phyloP scores from a whole-genome alignment of 2,113 vertebrate species.

The Xyrauchen texanus region DNA sequence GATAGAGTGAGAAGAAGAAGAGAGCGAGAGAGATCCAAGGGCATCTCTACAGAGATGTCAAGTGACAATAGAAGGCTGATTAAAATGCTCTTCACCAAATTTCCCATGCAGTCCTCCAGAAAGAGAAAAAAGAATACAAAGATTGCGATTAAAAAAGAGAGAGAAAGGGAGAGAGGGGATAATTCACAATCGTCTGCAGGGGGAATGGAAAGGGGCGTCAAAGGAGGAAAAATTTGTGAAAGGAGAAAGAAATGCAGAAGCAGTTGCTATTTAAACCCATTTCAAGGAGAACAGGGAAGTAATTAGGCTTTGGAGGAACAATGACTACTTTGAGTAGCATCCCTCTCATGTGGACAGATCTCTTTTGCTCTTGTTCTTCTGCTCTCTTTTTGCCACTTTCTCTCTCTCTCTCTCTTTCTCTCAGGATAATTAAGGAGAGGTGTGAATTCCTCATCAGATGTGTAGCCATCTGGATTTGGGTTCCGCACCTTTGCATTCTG shows the following conservation, averaged over 20 bases:
- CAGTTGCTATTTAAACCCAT: constrained; percentile 67
- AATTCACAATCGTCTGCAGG: constrained; percentile 26
- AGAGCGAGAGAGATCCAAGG: constrained; percentile 34
- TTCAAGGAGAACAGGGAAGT: constrained; percentile 65
- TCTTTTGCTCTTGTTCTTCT: constrained; percentile 26
- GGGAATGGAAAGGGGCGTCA: not conserved
- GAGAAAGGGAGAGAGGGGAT: not conserved
- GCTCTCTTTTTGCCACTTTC: constrained; percentile 54
- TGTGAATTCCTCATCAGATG: constrained; percentile 73
- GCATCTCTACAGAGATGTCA: constrained; percentile 44
- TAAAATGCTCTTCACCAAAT: constrained; percentile 61
- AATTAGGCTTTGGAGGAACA: constrained; percentile 74
- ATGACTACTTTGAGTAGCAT: constrained; percentile 58
- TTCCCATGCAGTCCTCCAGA: constrained; percentile 36
- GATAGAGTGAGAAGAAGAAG: constrained; percentile 41
- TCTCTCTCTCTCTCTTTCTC: constrained; percentile 59
- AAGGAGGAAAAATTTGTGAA: not conserved
- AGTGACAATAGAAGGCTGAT: constrained; percentile 67
- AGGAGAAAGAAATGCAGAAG: constrained; percentile 32
- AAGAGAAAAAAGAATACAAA: constrained; percentile 1
- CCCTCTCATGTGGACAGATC: constrained; percentile 54
- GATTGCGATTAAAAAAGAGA: constrained; percentile 8
- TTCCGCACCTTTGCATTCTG: constrained; percentile 34
- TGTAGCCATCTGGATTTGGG: constrained; percentile 67
- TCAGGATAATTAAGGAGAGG: constrained; percentile 66